Base-by-base conservation (phyloP, 2,113 vertebrate species). In the Axis porcinus region DNA sequence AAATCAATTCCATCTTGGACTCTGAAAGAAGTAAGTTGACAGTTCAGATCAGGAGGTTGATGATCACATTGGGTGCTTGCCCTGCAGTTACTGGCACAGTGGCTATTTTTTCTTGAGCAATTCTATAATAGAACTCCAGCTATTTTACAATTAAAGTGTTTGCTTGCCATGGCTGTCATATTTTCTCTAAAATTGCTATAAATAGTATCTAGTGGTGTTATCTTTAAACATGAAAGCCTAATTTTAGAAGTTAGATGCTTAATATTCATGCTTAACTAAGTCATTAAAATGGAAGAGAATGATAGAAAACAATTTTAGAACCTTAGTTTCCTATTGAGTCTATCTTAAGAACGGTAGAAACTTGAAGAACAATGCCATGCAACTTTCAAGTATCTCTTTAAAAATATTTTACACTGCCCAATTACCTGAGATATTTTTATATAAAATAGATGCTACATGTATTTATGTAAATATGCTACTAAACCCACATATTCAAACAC, bases 81-180 rank as follows among this genome's bases (percentile, higher is more conserved):
- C 86, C 55, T 76, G 36, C 45, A 43, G 94, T 93, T 94, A 87
- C 27, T 94, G 85, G 23, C 79, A 81, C 25, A 50, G 54, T 96
- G 96, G 86, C 64, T 92, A 1, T 82, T 96, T 91, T 91, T 62
- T 74, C n/a, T 23, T 30, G 27, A 87, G 67, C 25, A 81, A 7
- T 94, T 94, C 86, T 74, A 6, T 86, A 87, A 50, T 45, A 70
- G 36, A 52, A 79, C 55, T 91, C 7, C 43, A 67, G 28, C 47
- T 86, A 52, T 90, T 97, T 96, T 67, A 81, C 45, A 81, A 86
- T 95, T 96, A 28, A 97, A 95, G 67, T 74, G 50, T 97, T 92
- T 97, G 23, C 54, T 91, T 82, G 84, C 62, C 33, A 8, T 82
- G 82, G 16, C 52, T 93, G 28, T 92, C 64, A 36, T 60, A 43